phyloP scores from a whole-genome alignment of 2,888 invertebrate species.

The Drosophila subquinaria region DNA sequence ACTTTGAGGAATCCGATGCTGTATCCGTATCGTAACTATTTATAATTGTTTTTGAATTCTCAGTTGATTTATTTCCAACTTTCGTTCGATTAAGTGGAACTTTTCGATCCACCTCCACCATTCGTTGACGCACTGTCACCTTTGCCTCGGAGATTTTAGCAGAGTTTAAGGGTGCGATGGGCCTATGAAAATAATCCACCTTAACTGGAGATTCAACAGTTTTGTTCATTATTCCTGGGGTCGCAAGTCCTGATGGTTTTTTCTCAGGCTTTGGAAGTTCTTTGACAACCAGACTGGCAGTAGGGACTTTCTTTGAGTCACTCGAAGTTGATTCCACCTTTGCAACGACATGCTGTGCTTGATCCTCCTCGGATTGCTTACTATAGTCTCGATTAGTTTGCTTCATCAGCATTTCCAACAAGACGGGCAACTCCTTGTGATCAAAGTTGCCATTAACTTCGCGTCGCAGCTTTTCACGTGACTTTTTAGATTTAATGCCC shows the following conservation, averaged over 20 bases:
- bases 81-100: background rate
- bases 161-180: background rate
- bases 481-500: conserved; percentile 52
- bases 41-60: background rate
- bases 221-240: background rate
- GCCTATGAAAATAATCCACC: background rate
- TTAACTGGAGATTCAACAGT: background rate
- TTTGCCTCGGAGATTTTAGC: conserved; percentile 6
- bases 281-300: background rate
- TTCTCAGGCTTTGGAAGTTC: background rate
- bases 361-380: background rate
- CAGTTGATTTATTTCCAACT: background rate
- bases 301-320: background rate
- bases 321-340: background rate
- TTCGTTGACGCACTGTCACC: conserved; percentile 30
- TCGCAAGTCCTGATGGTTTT: background rate
- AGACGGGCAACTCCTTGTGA: conserved; percentile 74
- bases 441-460: conserved; percentile 64
- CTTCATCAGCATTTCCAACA: conserved; percentile 69
- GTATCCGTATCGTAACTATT: background rate
- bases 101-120: background rate
- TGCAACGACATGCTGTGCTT: background rate
- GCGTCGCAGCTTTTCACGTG: conserved; percentile 66
- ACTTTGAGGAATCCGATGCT: background rate
- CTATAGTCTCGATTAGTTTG: background rate